A percentile compares a stretch with the other conserved stretches of the same genome.
Conservation (phyloP, 2,888 invertebrate species). For the Andrena bucephala region DNA sequence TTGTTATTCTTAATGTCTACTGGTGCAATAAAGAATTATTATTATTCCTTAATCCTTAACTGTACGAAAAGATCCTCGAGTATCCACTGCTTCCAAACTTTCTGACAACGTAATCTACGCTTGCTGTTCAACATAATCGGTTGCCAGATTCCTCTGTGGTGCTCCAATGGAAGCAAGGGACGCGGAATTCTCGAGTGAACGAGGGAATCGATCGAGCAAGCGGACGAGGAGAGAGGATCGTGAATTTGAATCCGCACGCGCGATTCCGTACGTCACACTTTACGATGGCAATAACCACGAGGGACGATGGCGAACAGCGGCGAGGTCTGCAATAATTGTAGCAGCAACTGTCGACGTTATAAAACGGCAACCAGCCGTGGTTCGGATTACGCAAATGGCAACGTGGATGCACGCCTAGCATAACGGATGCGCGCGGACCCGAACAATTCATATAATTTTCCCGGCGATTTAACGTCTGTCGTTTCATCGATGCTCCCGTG, state of each 20-base stretch:
- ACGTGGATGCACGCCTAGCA: slow-evolving; percentile 13
- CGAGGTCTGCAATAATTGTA: slow-evolving; percentile 46
- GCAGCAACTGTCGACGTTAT: slow-evolving; percentile 54
- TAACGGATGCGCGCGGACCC: slow-evolving; percentile 10
- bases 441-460: slow-evolving; percentile 41
- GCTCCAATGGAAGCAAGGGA: too few relatives aligned
- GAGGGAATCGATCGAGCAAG: background rate
- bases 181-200: background rate
- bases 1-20: too few relatives aligned
- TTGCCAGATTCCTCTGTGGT: too few relatives aligned
- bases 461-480: slow-evolving; percentile 46
- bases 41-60: too few relatives aligned
- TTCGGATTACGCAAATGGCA: slow-evolving; percentile 20
- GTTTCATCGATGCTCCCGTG: slow-evolving; percentile 23
- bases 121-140: too few relatives aligned
- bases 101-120: too few relatives aligned
- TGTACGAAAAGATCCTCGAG: too few relatives aligned
- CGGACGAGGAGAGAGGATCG: background rate
- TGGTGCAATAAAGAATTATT: too few relatives aligned
- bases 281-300: slow-evolving; percentile 23
- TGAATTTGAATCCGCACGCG: slow-evolving; percentile 3
- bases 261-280: slow-evolving; percentile 38
- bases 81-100: too few relatives aligned
- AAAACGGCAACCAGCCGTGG: slow-evolving; percentile 31
- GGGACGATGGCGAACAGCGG: slow-evolving; percentile 17